These are phyloP conservation scores for Nymphalis polychloros DNA, from an alignment of 2,888 invertebrate genomes.

Conservation along the genomic window DNA sequence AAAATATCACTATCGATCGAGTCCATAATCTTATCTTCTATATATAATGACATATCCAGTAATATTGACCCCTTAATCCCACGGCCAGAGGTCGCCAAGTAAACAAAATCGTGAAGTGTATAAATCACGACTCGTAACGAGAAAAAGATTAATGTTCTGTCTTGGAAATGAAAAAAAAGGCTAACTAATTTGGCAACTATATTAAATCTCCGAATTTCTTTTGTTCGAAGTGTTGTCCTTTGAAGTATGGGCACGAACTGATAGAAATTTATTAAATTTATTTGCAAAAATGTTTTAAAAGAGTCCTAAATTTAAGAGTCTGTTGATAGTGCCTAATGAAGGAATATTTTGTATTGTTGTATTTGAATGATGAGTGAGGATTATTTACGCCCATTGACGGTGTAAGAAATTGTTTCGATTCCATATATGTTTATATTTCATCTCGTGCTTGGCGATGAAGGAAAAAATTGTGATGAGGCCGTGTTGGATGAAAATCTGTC, in stretches of 20 bases:
- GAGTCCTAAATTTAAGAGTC: too few relatives aligned
- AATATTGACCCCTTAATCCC: slow-evolving; percentile 9
- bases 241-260: background rate
- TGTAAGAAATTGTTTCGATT: too few relatives aligned
- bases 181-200: slow-evolving; percentile 11
- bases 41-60: slow-evolving; percentile 18
- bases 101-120: slow-evolving; percentile 36
- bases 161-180: slow-evolving; percentile 16
- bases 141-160: slow-evolving; percentile 35
- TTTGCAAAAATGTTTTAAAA: background rate
- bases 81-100: slow-evolving; percentile 29
- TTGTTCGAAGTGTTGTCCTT: background rate
- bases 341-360: too few relatives aligned
- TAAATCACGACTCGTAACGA: slow-evolving; percentile 34
- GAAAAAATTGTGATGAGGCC: too few relatives aligned
- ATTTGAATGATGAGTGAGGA: too few relatives aligned
- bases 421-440: too few relatives aligned
- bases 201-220: slow-evolving; percentile 3
- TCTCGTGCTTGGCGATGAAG: too few relatives aligned
- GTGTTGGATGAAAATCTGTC: too few relatives aligned
- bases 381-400: too few relatives aligned
- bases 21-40: background rate
- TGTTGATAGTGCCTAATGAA: too few relatives aligned
- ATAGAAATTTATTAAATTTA: background rate
- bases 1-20: too few relatives aligned